Percentiles rank a stretch among this genome's conserved stretches.
Evolutionary conservation across 2,113 vertebrate genomes (phyloP).

Genomic region (Elanus axillaris): DNA sequence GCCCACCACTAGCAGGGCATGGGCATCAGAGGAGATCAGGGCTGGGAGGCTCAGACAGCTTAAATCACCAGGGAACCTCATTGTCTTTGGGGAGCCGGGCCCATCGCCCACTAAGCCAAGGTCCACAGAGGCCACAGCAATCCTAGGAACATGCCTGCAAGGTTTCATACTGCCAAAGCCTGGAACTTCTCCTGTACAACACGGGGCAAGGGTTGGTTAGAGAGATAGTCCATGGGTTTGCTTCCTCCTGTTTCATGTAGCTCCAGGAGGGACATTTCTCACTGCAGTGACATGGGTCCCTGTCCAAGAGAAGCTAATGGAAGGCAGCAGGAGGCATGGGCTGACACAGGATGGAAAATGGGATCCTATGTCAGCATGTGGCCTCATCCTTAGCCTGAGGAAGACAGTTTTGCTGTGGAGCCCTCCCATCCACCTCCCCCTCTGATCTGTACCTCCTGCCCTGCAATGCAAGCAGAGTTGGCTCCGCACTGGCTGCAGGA

Average conservation of each 20-base stretch:
- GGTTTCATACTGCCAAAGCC: background rate
- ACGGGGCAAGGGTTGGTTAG: background rate
- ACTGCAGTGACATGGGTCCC: background rate
- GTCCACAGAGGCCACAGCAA: background rate
- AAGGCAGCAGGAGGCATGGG: background rate
- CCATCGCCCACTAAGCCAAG: background rate
- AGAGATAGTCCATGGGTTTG: background rate
- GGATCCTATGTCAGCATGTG: background rate
- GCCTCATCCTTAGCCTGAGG: background rate
- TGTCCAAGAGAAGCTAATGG: background rate
- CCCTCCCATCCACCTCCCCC: background rate
- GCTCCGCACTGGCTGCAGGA: fast-evolving
- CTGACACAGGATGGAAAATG: background rate
- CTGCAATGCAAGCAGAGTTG: fast-evolving
- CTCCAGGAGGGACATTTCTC: background rate
- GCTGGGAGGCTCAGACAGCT: background rate
- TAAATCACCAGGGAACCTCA: background rate
- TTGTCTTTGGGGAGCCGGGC: background rate
- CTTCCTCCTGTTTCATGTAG: background rate
- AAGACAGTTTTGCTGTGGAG: background rate
- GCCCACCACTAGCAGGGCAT: background rate
- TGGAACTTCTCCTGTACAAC: background rate
- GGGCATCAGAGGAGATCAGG: background rate
- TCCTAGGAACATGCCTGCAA: background rate
- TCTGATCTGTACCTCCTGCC: fast-evolving